A percentile compares a stretch with the other conserved stretches of the same genome.
These are phyloP conservation scores for Corynorhinus townsendii DNA, from an alignment of 2,113 vertebrate genomes.

Conservation along the genomic window DNA sequence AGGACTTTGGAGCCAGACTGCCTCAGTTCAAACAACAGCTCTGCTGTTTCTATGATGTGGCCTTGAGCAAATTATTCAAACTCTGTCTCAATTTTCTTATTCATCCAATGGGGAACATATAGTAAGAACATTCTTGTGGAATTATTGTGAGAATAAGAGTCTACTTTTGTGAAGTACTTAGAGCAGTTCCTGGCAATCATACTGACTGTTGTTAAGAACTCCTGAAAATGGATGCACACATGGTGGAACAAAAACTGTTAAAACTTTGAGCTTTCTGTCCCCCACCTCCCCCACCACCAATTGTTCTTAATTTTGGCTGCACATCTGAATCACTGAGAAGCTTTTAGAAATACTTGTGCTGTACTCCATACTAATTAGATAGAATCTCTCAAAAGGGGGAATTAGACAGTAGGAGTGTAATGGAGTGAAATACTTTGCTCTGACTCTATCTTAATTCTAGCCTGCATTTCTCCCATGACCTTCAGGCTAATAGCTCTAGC, in stretches of 20 bases:
- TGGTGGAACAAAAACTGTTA: background rate
- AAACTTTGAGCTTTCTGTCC: background rate
- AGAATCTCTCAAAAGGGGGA: background rate
- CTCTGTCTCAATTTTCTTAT: background rate
- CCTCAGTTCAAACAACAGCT: background rate
- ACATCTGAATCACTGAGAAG: background rate
- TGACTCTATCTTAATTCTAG: background rate
- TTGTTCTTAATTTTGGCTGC: background rate
- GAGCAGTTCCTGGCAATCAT: background rate
- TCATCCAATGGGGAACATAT: background rate
- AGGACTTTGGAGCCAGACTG: background rate
- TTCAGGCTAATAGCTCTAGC: background rate
- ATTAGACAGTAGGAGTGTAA: background rate
- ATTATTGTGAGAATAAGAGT: background rate
- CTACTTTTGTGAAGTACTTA: background rate
- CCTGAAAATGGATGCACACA: background rate
- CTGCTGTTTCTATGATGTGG: background rate
- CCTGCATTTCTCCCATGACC: background rate
- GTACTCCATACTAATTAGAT: background rate
- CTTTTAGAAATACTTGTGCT: background rate
- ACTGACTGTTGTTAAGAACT: background rate
- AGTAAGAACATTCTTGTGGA: background rate
- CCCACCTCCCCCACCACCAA: background rate
- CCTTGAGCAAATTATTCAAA: background rate
- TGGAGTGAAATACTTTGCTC: background rate